Evolutionary conservation across 1,140 invertebrate species (phyloP).

Genomic region (Linepithema humile): DNA sequence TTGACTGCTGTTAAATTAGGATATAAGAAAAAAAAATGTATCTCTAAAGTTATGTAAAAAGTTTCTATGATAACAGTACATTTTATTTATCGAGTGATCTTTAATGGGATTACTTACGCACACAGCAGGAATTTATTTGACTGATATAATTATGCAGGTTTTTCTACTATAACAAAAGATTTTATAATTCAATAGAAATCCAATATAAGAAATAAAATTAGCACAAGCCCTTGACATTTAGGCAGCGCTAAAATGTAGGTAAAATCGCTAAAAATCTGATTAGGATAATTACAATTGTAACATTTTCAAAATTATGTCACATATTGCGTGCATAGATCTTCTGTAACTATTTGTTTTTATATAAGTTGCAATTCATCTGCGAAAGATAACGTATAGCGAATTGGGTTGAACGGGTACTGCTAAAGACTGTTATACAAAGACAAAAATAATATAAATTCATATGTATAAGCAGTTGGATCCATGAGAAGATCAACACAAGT

Average conservation of each 20-base stretch:
- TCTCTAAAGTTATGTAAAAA: slow-evolving; percentile 27
- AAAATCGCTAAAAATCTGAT: slow-evolving; percentile 4
- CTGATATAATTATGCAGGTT: slow-evolving; percentile 28
- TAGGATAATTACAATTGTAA: slow-evolving; percentile 12
- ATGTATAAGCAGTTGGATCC: not conserved
- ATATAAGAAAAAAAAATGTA: not conserved
- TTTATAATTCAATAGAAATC: slow-evolving; percentile 30
- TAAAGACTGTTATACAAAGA: slow-evolving; percentile 19
- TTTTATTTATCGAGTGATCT: slow-evolving; percentile 32
- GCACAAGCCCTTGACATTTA: not conserved
- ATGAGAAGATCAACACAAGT: too few relatives aligned
- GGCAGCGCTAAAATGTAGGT: not conserved
- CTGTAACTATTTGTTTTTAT: slow-evolving; percentile 5
- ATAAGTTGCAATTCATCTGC: not conserved
- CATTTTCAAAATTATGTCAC: not conserved
- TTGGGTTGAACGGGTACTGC: not conserved
- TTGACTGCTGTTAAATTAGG: slow-evolving; percentile 30
- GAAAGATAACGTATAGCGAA: not conserved
- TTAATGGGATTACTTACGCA: slow-evolving; percentile 28
- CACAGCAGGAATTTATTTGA: slow-evolving; percentile 53
- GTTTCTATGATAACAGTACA: slow-evolving; percentile 13
- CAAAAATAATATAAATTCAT: not conserved
- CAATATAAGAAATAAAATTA: not conserved
- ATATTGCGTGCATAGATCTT: not conserved
- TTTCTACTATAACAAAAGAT: slow-evolving; percentile 17